Conservation (phyloP, 1,140 invertebrate genomes). For the Drosophila nasuta region DNA sequence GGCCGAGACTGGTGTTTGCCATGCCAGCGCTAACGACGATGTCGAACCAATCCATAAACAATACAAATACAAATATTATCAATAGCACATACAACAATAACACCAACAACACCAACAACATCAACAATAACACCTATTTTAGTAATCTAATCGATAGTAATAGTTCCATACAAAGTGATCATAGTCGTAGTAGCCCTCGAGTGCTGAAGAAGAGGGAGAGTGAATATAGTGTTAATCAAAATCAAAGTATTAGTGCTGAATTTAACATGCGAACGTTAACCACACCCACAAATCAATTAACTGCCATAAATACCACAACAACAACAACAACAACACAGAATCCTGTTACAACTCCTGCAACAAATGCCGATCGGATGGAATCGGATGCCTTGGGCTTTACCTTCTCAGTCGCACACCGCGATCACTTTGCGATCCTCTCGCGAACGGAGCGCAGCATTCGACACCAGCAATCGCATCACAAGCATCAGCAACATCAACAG, state of each 20-base stretch:
- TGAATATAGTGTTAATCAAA: constrained; percentile 75
- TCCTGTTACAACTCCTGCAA: constrained; percentile 34
- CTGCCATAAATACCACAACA: constrained; percentile 51
- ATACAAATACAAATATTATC: constrained; percentile 20
- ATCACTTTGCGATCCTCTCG: constrained; percentile 73
- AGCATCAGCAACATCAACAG: constrained; percentile 38
- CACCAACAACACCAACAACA: constrained; percentile 12
- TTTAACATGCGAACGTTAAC: constrained; percentile 71
- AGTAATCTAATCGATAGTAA: constrained; percentile 53
- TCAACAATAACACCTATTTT: constrained; percentile 13
- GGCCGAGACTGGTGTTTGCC: constrained; percentile 71
- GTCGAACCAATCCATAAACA: constrained; percentile 41
- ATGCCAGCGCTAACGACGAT: constrained; percentile 66
- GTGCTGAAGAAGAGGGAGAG: constrained; percentile 51
- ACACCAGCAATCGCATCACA: constrained; percentile 53
- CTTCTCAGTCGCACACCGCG: constrained; percentile 54
- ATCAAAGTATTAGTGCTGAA: constrained; percentile 83
- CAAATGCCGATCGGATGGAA: constrained; percentile 8
- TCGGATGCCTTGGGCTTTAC: constrained; percentile 58
- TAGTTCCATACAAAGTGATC: constrained; percentile 76
- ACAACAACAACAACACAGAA: constrained; percentile 48
- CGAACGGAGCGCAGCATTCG: constrained; percentile 82
- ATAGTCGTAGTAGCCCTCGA: constrained; percentile 69
- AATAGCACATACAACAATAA: constrained; percentile 14
- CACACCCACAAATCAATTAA: constrained; percentile 52